phyloP scores from a whole-genome alignment of 2,888 invertebrate genomes.

The Nomada ferruginata region DNA sequence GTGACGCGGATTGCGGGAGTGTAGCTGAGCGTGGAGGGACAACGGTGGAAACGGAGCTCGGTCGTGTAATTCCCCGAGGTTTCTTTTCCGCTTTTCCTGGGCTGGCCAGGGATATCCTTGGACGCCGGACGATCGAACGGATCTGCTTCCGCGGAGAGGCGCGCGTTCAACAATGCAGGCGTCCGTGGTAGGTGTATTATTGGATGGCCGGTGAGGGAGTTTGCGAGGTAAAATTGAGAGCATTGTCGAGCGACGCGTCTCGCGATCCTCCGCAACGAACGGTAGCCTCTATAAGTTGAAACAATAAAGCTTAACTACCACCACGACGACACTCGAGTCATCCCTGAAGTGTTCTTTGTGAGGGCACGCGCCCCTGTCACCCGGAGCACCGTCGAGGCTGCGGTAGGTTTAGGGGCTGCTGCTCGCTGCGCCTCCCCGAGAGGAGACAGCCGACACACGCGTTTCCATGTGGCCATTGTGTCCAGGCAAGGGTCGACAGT shows the following conservation, averaged over 20 bases:
- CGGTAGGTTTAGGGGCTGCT: constrained; percentile 75
- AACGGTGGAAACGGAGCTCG: constrained; percentile 32
- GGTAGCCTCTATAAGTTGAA: constrained; percentile 74
- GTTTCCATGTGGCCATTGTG: constrained; percentile 67
- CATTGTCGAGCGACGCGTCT: constrained; percentile 66
- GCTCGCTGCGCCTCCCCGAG: constrained; percentile 27
- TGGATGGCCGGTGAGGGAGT: constrained; percentile 57
- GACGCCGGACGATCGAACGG: constrained; percentile 6
- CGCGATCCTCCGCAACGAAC: constrained; percentile 62
- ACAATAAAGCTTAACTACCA: constrained; percentile 81
- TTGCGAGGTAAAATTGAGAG: constrained; percentile 68
- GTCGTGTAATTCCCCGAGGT: not conserved
- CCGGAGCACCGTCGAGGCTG: constrained; percentile 70
- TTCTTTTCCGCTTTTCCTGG: not conserved
- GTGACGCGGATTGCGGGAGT: constrained; percentile 38
- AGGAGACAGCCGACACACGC: constrained; percentile 52
- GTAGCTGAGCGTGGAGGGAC: constrained; percentile 52
- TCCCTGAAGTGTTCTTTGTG: constrained; percentile 81
- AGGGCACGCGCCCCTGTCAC: constrained; percentile 81
- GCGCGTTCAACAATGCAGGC: constrained; percentile 53
- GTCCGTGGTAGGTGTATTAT: constrained; percentile 62
- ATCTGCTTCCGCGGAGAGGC: constrained; percentile 53
- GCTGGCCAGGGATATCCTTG: too few relatives aligned
- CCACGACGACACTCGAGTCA: constrained; percentile 80
- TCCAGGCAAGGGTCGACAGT: constrained; percentile 54